Conservation (phyloP, 2,888 invertebrate genomes). For the Orthosia incerta region DNA sequence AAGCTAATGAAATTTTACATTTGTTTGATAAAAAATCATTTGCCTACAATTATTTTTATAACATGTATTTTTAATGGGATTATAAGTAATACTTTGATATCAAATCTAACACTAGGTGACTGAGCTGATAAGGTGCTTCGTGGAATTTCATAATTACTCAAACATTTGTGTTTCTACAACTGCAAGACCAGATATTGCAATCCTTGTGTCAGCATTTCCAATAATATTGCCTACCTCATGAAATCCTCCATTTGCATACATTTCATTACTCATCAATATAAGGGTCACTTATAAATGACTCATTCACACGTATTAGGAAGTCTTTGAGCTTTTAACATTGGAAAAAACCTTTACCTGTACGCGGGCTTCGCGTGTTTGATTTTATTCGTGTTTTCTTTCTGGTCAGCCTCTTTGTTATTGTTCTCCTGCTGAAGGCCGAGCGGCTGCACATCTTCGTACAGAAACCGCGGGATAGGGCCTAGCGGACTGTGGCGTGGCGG, state of each 20-base stretch:
- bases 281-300: slow-evolving; percentile 72
- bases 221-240: slow-evolving; percentile 45
- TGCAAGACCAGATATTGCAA: slow-evolving; percentile 37
- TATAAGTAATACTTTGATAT: slow-evolving; percentile 32
- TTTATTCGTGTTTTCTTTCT: slow-evolving; percentile 86
- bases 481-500: slow-evolving; percentile 89
- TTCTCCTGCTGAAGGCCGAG: slow-evolving; percentile 85
- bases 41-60: neutral
- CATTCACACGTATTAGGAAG: slow-evolving; percentile 63
- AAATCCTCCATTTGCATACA: slow-evolving; percentile 36
- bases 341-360: slow-evolving; percentile 87
- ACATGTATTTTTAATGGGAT: slow-evolving; percentile 12
- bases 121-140: slow-evolving; percentile 39
- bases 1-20: neutral
- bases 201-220: slow-evolving; percentile 57
- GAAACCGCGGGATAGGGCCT: slow-evolving; percentile 87
- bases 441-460: slow-evolving; percentile 88
- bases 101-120: slow-evolving; percentile 34
- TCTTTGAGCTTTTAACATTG: slow-evolving; percentile 56
- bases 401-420: slow-evolving; percentile 86
- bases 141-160: slow-evolving; percentile 30
- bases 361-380: slow-evolving; percentile 91
- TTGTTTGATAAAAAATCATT: slow-evolving; percentile 8
- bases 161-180: slow-evolving; percentile 14
- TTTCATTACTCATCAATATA: slow-evolving; percentile 63